Evolutionary conservation across 2,888 invertebrate genomes (phyloP).

Genomic region (Hypomecis atomaria): DNA sequence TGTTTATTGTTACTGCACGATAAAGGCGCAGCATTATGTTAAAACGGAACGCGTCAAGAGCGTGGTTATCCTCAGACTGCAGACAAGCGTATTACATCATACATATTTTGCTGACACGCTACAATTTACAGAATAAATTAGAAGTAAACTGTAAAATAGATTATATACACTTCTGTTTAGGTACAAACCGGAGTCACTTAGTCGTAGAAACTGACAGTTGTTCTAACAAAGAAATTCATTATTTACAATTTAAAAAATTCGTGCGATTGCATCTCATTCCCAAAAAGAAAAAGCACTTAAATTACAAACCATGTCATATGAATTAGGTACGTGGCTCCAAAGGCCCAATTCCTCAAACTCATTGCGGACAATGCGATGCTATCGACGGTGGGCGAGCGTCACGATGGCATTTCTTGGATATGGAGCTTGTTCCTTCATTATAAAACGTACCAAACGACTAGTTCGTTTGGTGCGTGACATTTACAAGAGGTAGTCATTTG

Average conservation of each 20-base stretch:
- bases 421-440: conserved; percentile 58
- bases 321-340: conserved; percentile 49
- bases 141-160: conserved; percentile 12
- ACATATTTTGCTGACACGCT: conserved; percentile 31
- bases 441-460: conserved; percentile 42
- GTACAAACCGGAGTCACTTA: conserved; percentile 22
- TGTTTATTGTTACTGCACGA: conserved; percentile 46
- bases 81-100: conserved; percentile 34
- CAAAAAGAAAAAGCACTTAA: conserved; percentile 54
- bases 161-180: background rate
- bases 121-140: conserved; percentile 24
- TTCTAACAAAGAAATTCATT: conserved; percentile 43
- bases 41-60: conserved; percentile 43
- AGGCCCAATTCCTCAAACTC: conserved; percentile 64
- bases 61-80: conserved; percentile 29
- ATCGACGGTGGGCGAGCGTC: conserved; percentile 71
- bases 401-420: conserved; percentile 64
- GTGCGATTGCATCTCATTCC: conserved; percentile 46
- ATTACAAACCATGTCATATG: conserved; percentile 57
- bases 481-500: conserved; percentile 54
- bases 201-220: conserved; percentile 35
- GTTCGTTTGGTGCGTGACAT: conserved; percentile 59
- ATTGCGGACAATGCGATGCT: conserved; percentile 65
- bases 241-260: conserved; percentile 38
- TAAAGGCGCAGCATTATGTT: conserved; percentile 46